Evolutionary conservation across 2,888 invertebrate species (phyloP).

Genomic region (Lysandra coridon): DNA sequence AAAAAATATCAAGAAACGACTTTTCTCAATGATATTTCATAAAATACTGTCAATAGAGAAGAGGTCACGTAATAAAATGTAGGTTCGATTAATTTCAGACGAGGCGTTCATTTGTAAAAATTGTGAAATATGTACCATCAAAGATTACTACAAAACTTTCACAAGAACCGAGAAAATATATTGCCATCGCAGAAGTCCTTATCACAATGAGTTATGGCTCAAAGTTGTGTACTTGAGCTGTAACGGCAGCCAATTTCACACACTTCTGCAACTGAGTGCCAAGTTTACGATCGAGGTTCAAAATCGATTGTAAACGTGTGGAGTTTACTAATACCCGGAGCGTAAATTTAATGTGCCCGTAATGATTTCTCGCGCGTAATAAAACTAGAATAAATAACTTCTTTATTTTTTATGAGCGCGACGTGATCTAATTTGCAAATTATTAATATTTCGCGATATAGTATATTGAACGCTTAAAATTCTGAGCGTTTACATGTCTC

Average conservation of each 20-base stretch:
- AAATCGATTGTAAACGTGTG: slow-evolving; percentile 59
- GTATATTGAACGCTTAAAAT: slow-evolving; percentile 1
- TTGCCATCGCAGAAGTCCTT: slow-evolving; percentile 19
- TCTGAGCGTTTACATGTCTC: neutral
- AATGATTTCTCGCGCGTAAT: slow-evolving; percentile 35
- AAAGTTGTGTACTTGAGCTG: slow-evolving; percentile 27
- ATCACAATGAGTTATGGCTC: slow-evolving; percentile 27
- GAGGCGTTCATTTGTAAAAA: slow-evolving; percentile 14
- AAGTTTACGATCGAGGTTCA: slow-evolving; percentile 56
- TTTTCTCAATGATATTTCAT: no score
- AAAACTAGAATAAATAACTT: slow-evolving; percentile 27
- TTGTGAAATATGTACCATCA: slow-evolving; percentile 3
- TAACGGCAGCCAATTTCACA: slow-evolving; percentile 42
- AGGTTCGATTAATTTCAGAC: neutral
- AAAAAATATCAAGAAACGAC: no score
- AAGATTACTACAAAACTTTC: slow-evolving; percentile 18
- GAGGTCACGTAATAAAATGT: neutral
- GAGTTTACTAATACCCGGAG: slow-evolving; percentile 36
- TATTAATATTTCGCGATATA: slow-evolving; percentile 25
- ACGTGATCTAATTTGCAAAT: slow-evolving; percentile 25
- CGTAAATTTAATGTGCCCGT: slow-evolving; percentile 33
- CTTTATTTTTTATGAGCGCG: neutral
- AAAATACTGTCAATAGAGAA: no score
- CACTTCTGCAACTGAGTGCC: slow-evolving; percentile 52
- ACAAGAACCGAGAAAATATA: slow-evolving; percentile 15